Percentiles rank a stretch among this genome's conserved stretches.
phyloP scores from a whole-genome alignment of 2,797 vertebrate species.

The Leptatherina wallacei region DNA sequence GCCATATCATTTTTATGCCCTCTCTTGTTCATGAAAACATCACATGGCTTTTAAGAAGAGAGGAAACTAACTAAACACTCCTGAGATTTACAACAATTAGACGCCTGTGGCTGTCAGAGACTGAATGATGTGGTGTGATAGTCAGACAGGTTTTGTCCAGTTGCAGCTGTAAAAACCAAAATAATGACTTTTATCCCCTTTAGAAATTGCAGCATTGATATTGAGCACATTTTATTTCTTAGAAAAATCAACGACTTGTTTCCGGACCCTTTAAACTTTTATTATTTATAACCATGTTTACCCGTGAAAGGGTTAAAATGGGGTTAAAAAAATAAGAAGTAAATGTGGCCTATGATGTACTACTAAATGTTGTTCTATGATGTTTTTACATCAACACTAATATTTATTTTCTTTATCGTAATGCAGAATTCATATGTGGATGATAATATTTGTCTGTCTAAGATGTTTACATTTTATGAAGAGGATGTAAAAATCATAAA shows the following conservation, averaged over 20 bases:
- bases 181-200: slow-evolving; percentile 15
- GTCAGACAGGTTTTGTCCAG: slow-evolving; percentile 21
- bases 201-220: neutral
- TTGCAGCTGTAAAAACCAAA: slow-evolving; percentile 16
- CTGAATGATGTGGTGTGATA: slow-evolving; percentile 12
- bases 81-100: slow-evolving; percentile 43
- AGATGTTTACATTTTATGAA: too few relatives aligned
- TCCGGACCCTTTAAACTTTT: neutral
- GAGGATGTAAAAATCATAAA: too few relatives aligned
- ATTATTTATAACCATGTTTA: neutral
- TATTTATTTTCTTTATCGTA: too few relatives aligned
- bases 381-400: too few relatives aligned
- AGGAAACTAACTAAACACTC: slow-evolving; percentile 28
- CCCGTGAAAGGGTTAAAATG: too few relatives aligned
- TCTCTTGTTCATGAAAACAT: slow-evolving; percentile 36
- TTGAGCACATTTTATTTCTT: neutral
- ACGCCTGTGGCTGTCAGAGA: slow-evolving; percentile 21
- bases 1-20: slow-evolving; percentile 9
- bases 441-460: too few relatives aligned
- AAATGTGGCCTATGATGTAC: too few relatives aligned
- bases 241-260: neutral
- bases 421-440: too few relatives aligned
- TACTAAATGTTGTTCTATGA: too few relatives aligned
- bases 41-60: slow-evolving; percentile 27
- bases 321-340: too few relatives aligned